Evolutionary conservation across 2,113 vertebrate species (phyloP), one percentile per base, ranked within the genome.

Genomic region (Thunnus thynnus): DNA sequence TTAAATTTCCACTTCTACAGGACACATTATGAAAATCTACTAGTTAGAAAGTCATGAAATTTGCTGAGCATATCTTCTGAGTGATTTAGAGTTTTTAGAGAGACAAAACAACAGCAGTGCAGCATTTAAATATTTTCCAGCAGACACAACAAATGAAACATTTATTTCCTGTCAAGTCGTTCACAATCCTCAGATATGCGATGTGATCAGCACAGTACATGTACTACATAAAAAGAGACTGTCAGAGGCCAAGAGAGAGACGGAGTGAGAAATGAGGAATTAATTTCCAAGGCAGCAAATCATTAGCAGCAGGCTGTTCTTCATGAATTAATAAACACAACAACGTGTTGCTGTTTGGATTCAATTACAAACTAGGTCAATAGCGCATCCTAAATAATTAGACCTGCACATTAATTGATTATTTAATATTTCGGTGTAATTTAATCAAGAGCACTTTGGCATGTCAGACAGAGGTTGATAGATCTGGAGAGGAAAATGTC

Each of bases 261-360:
- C 3, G 13, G 27, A 71, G 63, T 55, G 54, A 71, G 79, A 72
- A 47, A 72, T 70, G 62, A 75, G 58, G 62, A 80, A 86, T 77
- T 83, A 6, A 82, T 80, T 87, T 87, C 18, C 69, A 66, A 76
- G 64, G 64, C 70, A 56, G 14, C 36, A 55, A 77, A 78, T 84
- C 82, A 88, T 87, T 88, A 86, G 83, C 70, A 66, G 75, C 72
- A 80, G 75, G 61, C 84, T 87, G 77, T 86, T 91, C 48, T 72
- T 84, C 80, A 66, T 86, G 82, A 86, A 90, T 89, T 87, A 86
- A 86, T 87, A 82, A 90, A 80, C 72, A 69, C 76, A 80, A 85
- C 77, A 87, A 79, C 32, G 27, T 78, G 78, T 78, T 84, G 80
- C 68, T 75, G 65, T 72, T 76, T 72, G 69, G 77, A 84, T 84